Evolutionary conservation across 2,797 vertebrate species (phyloP).

Genomic region (Lutra lutra): DNA sequence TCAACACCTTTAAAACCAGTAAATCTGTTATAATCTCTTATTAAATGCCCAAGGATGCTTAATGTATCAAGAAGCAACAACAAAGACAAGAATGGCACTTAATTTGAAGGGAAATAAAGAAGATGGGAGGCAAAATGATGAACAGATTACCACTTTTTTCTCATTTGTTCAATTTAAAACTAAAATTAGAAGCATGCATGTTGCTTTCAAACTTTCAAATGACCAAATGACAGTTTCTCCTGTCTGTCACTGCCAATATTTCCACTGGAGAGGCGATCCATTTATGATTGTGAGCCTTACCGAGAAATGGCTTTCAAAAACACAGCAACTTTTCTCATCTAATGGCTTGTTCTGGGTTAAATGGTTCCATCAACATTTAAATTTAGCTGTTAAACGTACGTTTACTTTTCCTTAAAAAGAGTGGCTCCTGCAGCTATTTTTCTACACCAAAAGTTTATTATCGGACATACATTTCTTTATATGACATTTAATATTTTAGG

Average conservation of each 20-base stretch:
- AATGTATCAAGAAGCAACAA: conserved; percentile 62
- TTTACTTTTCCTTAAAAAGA: conserved; percentile 47
- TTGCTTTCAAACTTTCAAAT: conserved; percentile 69
- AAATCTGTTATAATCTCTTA: conserved; percentile 67
- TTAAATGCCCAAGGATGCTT: conserved; percentile 62
- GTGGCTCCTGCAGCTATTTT: conserved; percentile 30
- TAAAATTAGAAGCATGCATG: conserved; percentile 54
- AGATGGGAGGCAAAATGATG: conserved; percentile 26
- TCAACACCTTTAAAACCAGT: conserved; percentile 68
- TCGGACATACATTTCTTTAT: conserved; percentile 62
- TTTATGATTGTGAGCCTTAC: conserved; percentile 5
- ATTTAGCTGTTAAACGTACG: conserved; percentile 35
- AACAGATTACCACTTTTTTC: conserved; percentile 22
- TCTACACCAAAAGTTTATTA: conserved; percentile 68
- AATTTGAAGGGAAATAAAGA: conserved; percentile 25
- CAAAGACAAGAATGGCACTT: conserved; percentile 61
- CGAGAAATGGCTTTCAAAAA: conserved; percentile 61
- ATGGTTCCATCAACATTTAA: conserved; percentile 1
- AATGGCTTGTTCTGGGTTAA: conserved; percentile 51
- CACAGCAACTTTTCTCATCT: conserved; percentile 60
- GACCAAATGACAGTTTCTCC: conserved; percentile 54
- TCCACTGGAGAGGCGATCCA: conserved; percentile 40
- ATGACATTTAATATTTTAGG: conserved; percentile 43
- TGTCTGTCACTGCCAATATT: conserved; percentile 23
- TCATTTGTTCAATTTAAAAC: conserved; percentile 48